Conservation (phyloP, 1,140 invertebrate genomes). For the Antheraea pernyi region DNA sequence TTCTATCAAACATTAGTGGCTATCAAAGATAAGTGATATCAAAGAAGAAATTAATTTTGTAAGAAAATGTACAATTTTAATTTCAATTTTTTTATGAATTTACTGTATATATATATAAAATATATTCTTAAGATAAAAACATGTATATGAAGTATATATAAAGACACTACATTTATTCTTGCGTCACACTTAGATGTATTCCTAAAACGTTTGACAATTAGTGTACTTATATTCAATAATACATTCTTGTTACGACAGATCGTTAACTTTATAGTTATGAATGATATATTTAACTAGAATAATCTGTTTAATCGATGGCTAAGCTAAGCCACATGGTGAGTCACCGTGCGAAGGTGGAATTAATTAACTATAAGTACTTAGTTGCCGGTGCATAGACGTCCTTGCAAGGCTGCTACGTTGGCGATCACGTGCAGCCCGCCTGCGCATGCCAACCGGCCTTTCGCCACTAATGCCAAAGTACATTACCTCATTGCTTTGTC, state of each 20-base stretch:
- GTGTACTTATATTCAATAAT: not conserved
- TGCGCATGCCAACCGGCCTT: slow-evolving; percentile 23
- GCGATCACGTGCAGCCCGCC: slow-evolving; percentile 43
- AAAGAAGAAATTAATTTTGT: no score
- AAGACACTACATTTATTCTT: no score
- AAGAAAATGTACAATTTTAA: no score
- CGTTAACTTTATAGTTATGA: slow-evolving; percentile 23
- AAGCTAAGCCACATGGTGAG: slow-evolving; percentile 40
- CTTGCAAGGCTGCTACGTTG: slow-evolving; percentile 67
- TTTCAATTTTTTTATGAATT: no score
- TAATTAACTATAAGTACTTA: slow-evolving; percentile 55
- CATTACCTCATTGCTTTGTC: slow-evolving; percentile 10
- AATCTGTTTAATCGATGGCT: slow-evolving; percentile 7
- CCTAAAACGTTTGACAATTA: no score
- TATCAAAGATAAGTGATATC: no score
- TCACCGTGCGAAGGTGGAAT: slow-evolving; percentile 67
- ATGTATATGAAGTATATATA: no score
- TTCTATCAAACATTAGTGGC: no score
- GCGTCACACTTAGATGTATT: no score
- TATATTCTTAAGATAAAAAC: no score
- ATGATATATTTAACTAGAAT: not conserved
- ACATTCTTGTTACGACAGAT: slow-evolving; percentile 23
- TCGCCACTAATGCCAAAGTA: slow-evolving; percentile 14
- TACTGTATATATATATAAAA: no score
- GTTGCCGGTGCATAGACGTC: slow-evolving; percentile 64